phyloP scores from a whole-genome alignment of 2,797 vertebrate species.

The Meda fulgida region DNA sequence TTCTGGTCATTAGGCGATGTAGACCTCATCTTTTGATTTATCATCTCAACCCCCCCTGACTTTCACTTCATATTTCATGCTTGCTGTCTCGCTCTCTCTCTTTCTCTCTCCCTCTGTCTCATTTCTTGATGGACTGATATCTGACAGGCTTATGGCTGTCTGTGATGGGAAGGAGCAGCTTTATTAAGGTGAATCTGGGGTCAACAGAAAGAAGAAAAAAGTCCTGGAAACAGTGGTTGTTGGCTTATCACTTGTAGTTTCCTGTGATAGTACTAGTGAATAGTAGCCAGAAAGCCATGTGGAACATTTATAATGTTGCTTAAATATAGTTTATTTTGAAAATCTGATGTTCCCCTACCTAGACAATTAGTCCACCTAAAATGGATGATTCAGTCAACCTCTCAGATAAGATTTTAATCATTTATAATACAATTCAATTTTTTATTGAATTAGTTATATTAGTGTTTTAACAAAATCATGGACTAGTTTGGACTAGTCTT shows the following conservation, averaged over 20 bases:
- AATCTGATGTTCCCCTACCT: neutral
- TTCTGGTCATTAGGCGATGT: conserved; percentile 60
- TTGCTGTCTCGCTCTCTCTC: conserved; percentile 1
- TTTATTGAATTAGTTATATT: neutral
- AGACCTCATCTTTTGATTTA: conserved; percentile 55
- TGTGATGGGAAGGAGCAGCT: conserved; percentile 35
- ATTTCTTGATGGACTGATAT: conserved; percentile 57
- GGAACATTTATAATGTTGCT: conserved; percentile 7
- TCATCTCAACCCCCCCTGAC: conserved; percentile 14
- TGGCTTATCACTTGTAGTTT: conserved; percentile 50
- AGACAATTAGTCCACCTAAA: neutral
- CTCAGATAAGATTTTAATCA: too few species aligned
- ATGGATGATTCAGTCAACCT: neutral
- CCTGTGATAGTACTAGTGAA: conserved; percentile 36
- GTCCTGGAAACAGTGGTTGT: conserved; percentile 13
- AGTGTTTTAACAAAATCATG: neutral
- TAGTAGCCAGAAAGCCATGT: conserved; percentile 21
- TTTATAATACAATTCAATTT: neutral
- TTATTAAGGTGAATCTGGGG: conserved; percentile 56
- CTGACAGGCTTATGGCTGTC: conserved; percentile 56
- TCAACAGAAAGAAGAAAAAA: conserved; percentile 39
- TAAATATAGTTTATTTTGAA: neutral
- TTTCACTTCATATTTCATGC: conserved; percentile 35
- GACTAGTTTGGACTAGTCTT: neutral
- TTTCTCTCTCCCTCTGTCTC: conserved; percentile 37